Conservation (phyloP, 2,888 invertebrate genomes). For the Eristalis tenax region DNA sequence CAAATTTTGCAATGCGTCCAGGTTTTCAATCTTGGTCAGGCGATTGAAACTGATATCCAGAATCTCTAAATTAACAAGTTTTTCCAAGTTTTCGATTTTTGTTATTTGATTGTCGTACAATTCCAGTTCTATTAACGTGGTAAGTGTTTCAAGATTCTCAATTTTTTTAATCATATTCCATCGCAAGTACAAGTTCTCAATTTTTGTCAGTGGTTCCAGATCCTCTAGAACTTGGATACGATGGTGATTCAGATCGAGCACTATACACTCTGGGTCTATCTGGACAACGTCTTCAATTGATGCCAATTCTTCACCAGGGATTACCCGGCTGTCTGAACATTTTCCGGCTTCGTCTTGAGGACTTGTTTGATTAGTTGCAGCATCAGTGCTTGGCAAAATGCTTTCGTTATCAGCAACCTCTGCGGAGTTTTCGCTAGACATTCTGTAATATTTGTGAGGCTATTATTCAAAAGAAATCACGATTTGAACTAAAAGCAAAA, state of each 20-base stretch:
- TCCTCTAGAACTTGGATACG: constrained; percentile 92
- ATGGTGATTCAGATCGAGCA: constrained; percentile 94
- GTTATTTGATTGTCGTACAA: constrained; percentile 98
- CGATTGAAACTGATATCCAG: constrained; percentile 98
- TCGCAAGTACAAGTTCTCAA: constrained; percentile 91
- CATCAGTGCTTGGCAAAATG: background rate
- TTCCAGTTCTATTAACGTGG: constrained; percentile 92
- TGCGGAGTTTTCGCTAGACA: constrained; percentile 21
- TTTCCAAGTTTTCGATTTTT: constrained; percentile 93
- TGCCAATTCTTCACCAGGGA: constrained; percentile 6
- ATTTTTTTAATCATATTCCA: constrained; percentile 98
- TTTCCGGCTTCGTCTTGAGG: background rate
- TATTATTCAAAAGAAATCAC: background rate
- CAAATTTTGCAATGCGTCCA: constrained; percentile 88
- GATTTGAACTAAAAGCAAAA: background rate
- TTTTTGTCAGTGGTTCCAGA: constrained; percentile 88
- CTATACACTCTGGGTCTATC: constrained; percentile 79
- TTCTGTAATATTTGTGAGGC: background rate
- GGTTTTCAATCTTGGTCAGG: constrained; percentile 91
- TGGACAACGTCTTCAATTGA: constrained; percentile 78
- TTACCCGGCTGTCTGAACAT: background rate
- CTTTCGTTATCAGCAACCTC: background rate
- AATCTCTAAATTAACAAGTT: constrained; percentile 92
- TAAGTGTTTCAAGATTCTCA: constrained; percentile 90
- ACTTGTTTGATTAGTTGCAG: background rate